Base-by-base conservation (phyloP, 2,113 vertebrate species). In the Malurus elegans region DNA sequence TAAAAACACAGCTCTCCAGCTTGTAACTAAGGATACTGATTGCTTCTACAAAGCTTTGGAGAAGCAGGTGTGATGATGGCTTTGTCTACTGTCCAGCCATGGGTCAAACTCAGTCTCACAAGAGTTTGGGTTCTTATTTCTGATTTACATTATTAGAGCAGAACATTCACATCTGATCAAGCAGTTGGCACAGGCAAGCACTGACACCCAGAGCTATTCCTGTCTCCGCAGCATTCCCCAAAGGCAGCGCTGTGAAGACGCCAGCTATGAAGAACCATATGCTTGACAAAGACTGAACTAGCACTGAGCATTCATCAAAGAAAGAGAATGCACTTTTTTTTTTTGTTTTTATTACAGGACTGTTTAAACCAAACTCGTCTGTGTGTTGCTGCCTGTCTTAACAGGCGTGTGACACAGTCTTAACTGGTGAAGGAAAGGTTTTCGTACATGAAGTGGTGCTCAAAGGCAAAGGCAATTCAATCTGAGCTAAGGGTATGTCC, bases 141-240 rank as follows among this genome's bases (percentile, higher is more conserved):
- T 76, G 48, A 54, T 90, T 78, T 85, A 80, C 48, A 10, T 92
- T 95, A 94, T 79, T 87, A 82, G 73, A 94, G 85, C 85, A 96
- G 81, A 92, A 93, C 57, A 34, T 40, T 87, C 72, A n/a, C 87
- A 95, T 93, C 89, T 95, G 81, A 96, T 82, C 79, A 76, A 91
- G 75, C 86, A 92, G 86, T 58, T 96, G 89, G 81, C 81, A 71
- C 18, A 86, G 74, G 86, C 71, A 91, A 79, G 51, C 70, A 67
- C 45, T 62, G 91, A 83, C 81, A 90, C 54, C 64, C 85, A 73
- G 71, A 86, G 73, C 76, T 90, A 88, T 90, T 87, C 60, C 81
- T 12, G 24, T 94, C 90, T 74, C 83, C 21, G 51, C 79, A 96
- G 42, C 89, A 64, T 75, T 88, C 76, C 91, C 82, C 84, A 82